Percentiles rank a stretch among this genome's conserved stretches.
These are phyloP conservation scores for Harpagifer antarcticus DNA, from an alignment of 2,797 vertebrate species.

Conservation along the genomic window DNA sequence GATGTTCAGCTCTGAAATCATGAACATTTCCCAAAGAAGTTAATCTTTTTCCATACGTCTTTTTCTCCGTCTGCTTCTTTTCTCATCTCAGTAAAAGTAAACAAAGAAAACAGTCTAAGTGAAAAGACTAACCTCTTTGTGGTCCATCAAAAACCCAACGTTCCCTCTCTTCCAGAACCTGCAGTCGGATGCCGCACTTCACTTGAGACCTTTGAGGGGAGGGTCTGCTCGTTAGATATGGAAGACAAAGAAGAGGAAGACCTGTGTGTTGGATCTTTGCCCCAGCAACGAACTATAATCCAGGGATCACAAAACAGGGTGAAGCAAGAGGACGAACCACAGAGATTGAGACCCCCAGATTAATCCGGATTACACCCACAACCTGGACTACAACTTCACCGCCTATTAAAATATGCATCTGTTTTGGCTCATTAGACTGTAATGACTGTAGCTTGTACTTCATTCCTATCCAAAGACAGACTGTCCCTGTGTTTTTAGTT, in stretches of 20 bases:
- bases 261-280: slow-evolving; percentile 55
- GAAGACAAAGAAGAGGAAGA: slow-evolving; percentile 52
- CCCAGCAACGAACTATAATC: slow-evolving; percentile 73
- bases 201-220: slow-evolving; percentile 64
- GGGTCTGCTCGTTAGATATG: slow-evolving; percentile 58
- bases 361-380: slow-evolving; percentile 43
- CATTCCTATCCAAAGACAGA: slow-evolving; percentile 48
- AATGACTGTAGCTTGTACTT: slow-evolving; percentile 69
- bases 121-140: background rate
- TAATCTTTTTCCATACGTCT: background rate
- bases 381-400: slow-evolving; percentile 49
- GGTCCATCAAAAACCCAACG: slow-evolving; percentile 4
- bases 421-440: slow-evolving; percentile 57
- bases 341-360: slow-evolving; percentile 75
- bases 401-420: slow-evolving; percentile 57
- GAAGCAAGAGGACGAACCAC: slow-evolving; percentile 65
- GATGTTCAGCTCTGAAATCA: too few species aligned
- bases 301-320: slow-evolving; percentile 57
- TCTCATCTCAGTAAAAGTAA: background rate
- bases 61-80: background rate
- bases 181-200: slow-evolving; percentile 82
- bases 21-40: background rate
- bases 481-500: slow-evolving; percentile 50
- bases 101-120: background rate
- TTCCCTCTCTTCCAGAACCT: slow-evolving; percentile 77